Evolutionary conservation across 2,888 invertebrate species (phyloP), one percentile per base, ranked within the genome.

Genomic region (Crossocerus cetratus): DNA sequence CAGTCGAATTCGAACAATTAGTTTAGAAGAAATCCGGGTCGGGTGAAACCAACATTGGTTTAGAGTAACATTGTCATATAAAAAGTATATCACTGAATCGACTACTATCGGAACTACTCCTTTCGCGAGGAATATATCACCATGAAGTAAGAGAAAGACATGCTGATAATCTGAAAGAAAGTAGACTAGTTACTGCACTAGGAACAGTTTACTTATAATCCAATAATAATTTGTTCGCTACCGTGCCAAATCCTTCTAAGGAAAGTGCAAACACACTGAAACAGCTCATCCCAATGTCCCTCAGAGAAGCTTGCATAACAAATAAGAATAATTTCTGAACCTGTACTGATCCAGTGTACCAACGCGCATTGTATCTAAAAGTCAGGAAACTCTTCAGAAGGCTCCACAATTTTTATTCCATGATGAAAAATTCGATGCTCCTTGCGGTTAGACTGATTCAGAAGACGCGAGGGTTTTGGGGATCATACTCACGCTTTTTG

Each of bases 171-270:
- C 49, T 49, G 16, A n/a, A 49, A 49, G 43, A 43, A 3, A n/a
- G 2, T 22, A 18, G 49, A n/a, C 14, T 13, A 49, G 16, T 49
- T 49, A 14, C n/a, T 49, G 16, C 14, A 49, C 1, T 49, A n/a
- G 11, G 11, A 32, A 2, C 14, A 49, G 14, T 49, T 49, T 49
- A 16, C 0, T 1, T 0, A 32, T 2, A 32, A 2, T 32, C 11
- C 32, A 32, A 32, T 32, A 32, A 11, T 5, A 32, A 11, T 11
- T 13, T 49, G 49, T 11, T 49, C 14, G 49, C 21, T 62, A 62
- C 61, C 61, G 49, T 32, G 23, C n/a, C n/a, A 16, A 62, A 62
- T 16, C 49, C 49, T 49, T 53, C 32, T 16, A 23, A 62, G 2
- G 61, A 62, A 5, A 45, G 45, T 16, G 1, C 16, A 16, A 56